Conservation (phyloP, 92 coral and sea anemone genomes). For the Parazoanthus atlanticus region DNA sequence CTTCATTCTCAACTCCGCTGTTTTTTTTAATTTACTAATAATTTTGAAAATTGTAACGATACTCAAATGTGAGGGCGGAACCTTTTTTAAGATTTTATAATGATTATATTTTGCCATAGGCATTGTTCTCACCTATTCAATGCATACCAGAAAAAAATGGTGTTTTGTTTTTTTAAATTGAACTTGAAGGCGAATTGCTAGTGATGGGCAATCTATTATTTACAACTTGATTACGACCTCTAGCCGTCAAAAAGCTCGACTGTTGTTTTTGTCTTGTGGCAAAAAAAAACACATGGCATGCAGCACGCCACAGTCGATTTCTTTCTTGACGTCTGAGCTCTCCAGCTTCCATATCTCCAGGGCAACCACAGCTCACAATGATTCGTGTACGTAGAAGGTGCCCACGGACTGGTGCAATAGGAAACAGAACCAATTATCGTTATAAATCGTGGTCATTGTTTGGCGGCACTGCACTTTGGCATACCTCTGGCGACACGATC, state of each 20-base stretch:
- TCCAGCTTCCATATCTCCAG: conserved; percentile 14
- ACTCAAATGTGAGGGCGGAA: neutral
- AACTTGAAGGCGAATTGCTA: neutral
- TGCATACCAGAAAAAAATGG: neutral
- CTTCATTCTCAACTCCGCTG: neutral
- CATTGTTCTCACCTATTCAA: neutral
- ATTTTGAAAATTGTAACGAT: neutral
- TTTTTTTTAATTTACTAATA: neutral
- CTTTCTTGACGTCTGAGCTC: conserved; percentile 8
- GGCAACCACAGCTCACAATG: conserved; percentile 17
- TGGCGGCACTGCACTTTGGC: conserved; percentile 15
- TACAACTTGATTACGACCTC: neutral
- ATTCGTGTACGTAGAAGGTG: conserved; percentile 8
- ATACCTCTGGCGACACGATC: conserved; percentile 18
- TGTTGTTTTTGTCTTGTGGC: neutral
- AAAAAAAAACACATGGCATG: conserved; percentile 4
- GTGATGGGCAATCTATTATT: neutral
- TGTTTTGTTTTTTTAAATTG: too few species aligned
- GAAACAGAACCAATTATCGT: conserved; percentile 33
- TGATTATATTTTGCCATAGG: too few species aligned
- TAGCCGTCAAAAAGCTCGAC: neutral
- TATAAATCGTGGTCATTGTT: conserved; percentile 24
- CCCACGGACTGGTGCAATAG: conserved; percentile 36
- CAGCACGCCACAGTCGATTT: conserved; percentile 10
- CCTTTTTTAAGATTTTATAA: too few species aligned